Evolutionary conservation across 2,113 vertebrate species (phyloP).

Genomic region (Panthera uncia): DNA sequence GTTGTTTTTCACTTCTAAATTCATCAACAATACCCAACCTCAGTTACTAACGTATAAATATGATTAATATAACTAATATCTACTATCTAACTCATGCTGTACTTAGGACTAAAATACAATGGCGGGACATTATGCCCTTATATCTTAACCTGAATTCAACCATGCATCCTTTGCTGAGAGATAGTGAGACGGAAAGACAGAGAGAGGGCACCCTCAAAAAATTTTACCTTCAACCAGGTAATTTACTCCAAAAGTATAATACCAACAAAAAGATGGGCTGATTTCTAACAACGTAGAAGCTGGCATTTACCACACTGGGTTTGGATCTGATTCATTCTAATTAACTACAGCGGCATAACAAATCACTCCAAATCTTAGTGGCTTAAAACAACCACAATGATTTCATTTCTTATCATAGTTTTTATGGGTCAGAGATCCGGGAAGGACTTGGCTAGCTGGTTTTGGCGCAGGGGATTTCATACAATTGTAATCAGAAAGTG

Average conservation of each 20-base stretch:
- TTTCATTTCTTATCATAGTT: neutral
- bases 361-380: neutral
- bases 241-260: neutral
- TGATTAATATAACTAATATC: neutral
- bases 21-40: neutral
- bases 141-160: neutral
- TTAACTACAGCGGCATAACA: neutral
- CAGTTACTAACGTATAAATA: neutral
- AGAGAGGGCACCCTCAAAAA: neutral
- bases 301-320: neutral
- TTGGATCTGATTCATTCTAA: neutral
- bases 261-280: neutral
- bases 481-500: neutral
- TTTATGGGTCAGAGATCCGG: neutral
- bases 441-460: neutral
- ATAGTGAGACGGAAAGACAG: neutral
- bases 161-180: neutral
- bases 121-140: too few species aligned
- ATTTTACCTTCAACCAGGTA: neutral
- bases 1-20: neutral
- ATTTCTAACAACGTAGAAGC: neutral
- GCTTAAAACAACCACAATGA: neutral
- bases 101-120: neutral
- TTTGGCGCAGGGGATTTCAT: neutral
- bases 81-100: neutral